These are phyloP conservation scores for Parazoanthus darwini DNA, from an alignment of 92 coral and sea anemone genomes.

Conservation along the genomic window DNA sequence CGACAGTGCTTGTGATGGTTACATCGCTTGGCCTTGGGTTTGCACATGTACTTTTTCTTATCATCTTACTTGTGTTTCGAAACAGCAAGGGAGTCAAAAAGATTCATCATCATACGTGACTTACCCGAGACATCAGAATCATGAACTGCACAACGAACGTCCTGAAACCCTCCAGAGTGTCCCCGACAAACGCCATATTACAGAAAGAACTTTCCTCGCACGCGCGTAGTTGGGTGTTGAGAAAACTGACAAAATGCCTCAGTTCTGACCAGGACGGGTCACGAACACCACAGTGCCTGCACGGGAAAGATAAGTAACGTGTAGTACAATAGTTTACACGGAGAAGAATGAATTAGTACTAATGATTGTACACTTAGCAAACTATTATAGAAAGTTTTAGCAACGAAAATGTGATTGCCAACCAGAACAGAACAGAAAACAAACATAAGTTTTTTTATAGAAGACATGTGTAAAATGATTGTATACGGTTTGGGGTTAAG, in stretches of 20 bases:
- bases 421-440: not conserved
- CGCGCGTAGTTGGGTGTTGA: slow-evolving; percentile 79
- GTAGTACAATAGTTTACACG: not conserved
- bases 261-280: slow-evolving; percentile 91
- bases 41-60: too few relatives aligned
- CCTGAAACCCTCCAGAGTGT: slow-evolving; percentile 83
- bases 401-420: too few relatives aligned
- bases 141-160: slow-evolving; percentile 80
- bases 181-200: slow-evolving; percentile 68
- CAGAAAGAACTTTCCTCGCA: slow-evolving; percentile 86
- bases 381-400: too few relatives aligned
- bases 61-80: too few relatives aligned
- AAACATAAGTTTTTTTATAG: too few relatives aligned
- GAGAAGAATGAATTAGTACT: not conserved
- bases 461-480: too few relatives aligned
- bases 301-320: not conserved
- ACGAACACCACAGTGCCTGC: slow-evolving; percentile 76
- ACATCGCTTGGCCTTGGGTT: too few relatives aligned
- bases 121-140: slow-evolving; percentile 84
- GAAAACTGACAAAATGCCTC: slow-evolving; percentile 76
- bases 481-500: too few relatives aligned
- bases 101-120: too few relatives aligned
- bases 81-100: too few relatives aligned
- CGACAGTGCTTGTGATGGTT: too few relatives aligned
- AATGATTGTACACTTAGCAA: not conserved